Base-by-base conservation (phyloP, 2,797 vertebrate genomes). In the Squalus acanthias region DNA sequence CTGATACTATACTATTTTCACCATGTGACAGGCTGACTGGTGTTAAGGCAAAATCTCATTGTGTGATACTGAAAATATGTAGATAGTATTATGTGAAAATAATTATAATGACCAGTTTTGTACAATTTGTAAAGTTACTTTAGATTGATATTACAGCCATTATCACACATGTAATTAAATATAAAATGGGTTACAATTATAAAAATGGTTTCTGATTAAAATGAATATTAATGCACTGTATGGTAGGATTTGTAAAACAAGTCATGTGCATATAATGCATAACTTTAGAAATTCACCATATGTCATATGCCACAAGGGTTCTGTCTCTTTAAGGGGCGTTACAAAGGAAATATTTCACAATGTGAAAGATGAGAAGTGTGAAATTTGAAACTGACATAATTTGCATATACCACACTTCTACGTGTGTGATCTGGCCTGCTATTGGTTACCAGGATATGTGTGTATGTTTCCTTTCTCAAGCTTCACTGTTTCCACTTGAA, bases 401-500 rank as follows among this genome's bases (percentile, higher is more conserved):
- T 96, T 96, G 76, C 53, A 96, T 96, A 85, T 85, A 96, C 96
- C 63, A 69, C 96, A 96, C 96, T 96, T 96, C 26, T 96, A 33
- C 95, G 88, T 85, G 57, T 82, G 65, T 29, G 57, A 95, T 95
- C 94, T 97, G 97, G 96, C 96, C 97, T 97, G 97, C 97, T 97
- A 97, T 96, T 96, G 79, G 29, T 91, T 97, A 97, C 96, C 96
- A 95, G 96, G 97, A 96, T 95, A 33, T 95, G 94, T 76, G 46
- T 76, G 63, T 97, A 97, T 97, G 97, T 97, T 97, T 98, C 97
- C 98, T 98, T 98, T 98, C 98, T 97, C 97, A 97, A 97, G 97
- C 97, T 97, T 97, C 96, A 97, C 97, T 74, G 97, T 98, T 98
- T 98, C 98, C 98, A 99, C 98, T 98, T 98, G 98, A 98, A 98